Evolutionary conservation across 2,888 invertebrate species (phyloP).

Genomic region (Azorinus chamasolen): DNA sequence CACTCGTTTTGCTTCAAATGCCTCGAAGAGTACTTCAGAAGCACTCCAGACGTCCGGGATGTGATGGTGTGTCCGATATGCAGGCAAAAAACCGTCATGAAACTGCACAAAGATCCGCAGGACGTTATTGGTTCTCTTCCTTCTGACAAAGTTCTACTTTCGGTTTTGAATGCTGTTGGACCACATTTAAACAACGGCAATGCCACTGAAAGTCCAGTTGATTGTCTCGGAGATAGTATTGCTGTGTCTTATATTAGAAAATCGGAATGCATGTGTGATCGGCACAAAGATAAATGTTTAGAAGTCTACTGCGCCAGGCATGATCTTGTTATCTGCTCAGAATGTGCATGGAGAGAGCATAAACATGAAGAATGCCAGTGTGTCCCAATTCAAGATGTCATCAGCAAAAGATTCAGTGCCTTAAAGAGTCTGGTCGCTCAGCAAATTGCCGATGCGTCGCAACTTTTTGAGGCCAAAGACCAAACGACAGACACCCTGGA

Average conservation of each 20-base stretch:
- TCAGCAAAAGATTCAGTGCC: constrained; percentile 46
- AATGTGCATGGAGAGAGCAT: constrained; percentile 54
- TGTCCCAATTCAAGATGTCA: constrained; percentile 36
- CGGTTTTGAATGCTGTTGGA: constrained; percentile 52
- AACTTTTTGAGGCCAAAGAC: constrained; percentile 24
- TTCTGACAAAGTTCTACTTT: constrained; percentile 49
- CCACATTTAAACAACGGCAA: constrained; percentile 4
- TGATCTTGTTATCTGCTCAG: constrained; percentile 53
- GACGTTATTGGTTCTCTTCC: constrained; percentile 33
- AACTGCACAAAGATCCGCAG: constrained; percentile 9
- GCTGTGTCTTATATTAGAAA: neutral
- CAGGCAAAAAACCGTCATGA: constrained; percentile 24
- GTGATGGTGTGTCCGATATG: constrained; percentile 59
- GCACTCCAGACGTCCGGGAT: constrained; percentile 20
- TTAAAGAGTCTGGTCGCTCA: constrained; percentile 54
- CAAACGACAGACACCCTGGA: constrained; percentile 27
- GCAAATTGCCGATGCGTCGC: constrained; percentile 41
- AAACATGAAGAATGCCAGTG: constrained; percentile 40
- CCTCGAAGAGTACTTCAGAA: constrained; percentile 49
- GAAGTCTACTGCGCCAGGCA: constrained; percentile 57
- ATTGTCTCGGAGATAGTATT: neutral
- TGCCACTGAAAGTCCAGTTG: neutral
- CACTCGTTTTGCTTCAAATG: constrained; percentile 56
- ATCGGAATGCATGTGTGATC: constrained; percentile 29
- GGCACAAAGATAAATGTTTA: constrained; percentile 44